Base-by-base conservation (phyloP, 1,140 invertebrate genomes). In the Drosophila teissieri region DNA sequence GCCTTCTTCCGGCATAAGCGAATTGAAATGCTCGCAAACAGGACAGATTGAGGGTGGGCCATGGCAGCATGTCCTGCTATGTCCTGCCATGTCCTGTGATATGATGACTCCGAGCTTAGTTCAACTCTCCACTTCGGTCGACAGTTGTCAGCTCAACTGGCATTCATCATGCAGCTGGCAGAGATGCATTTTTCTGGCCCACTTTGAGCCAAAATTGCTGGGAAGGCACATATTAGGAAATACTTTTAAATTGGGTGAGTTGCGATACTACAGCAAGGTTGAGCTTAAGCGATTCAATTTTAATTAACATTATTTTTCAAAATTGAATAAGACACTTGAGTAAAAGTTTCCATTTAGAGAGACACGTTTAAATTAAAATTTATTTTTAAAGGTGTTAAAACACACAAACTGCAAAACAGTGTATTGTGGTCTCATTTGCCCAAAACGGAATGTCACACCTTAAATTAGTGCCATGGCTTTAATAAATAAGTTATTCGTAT, bases 1-100 rank as follows among this genome's bases (percentile, higher is more conserved):
- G 55, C 39, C 54, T 52, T 67, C 73, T 80, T 78, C 62, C 69
- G 52, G 57, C 72, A 75, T 75, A 54, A 64, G 56, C 64, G 49
- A 67, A 74, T 67, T 67, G 79, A 49, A 80, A 69, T 62, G 56
- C 27, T 45, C 63, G 39, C 27, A 40, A 44, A 22, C 36, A 64
- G 70, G 48, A 39, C 52, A 19, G 51, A 17, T 31, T 14, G 22
- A 39, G 46, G 14, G 34, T 6, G 24, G 11, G 27, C 12, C 31
- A 31, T 31, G 14, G 10, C 40, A 42, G 51, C 34, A 48, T 42
- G 72, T 53, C 27, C 39, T 51, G 31, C 57, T 24, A 48, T 42
- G 72, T 53, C 27, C 39, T 51, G 31, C 57, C 17, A 49, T 64
- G 69, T 75, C 60, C 54, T 42, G 40, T 42, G 37, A 40, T 39